These are phyloP conservation scores for Acronicta aceris DNA, from an alignment of 2,888 invertebrate genomes.

Conservation along the genomic window DNA sequence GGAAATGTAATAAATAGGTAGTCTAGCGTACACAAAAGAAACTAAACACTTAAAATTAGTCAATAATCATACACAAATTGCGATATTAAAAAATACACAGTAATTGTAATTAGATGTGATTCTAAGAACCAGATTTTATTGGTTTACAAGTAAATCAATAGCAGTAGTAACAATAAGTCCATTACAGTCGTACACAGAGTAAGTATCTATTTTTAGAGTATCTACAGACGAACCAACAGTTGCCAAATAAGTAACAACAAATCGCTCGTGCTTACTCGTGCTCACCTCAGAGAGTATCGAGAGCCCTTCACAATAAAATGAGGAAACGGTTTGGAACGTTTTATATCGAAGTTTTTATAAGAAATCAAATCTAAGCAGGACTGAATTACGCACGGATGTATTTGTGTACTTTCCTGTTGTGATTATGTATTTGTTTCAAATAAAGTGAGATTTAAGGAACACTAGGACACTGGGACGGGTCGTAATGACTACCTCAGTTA, in stretches of 20 bases:
- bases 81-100: no score
- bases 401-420: no score
- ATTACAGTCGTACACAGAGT: slow-evolving; percentile 2
- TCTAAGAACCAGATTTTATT: no score
- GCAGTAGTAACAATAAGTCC: slow-evolving; percentile 17
- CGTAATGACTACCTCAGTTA: no score
- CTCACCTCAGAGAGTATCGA: slow-evolving; percentile 23
- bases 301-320: slow-evolving; percentile 35
- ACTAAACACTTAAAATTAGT: no score
- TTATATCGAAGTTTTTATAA: slow-evolving; percentile 13
- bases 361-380: neutral
- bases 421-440: no score
- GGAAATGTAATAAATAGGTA: no score
- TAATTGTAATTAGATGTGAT: no score
- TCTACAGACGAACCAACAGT: slow-evolving; percentile 14
- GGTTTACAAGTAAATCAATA: neutral
- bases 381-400: neutral
- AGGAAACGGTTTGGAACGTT: slow-evolving; percentile 28
- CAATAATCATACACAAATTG: no score
- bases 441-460: no score
- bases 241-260: slow-evolving; percentile 29
- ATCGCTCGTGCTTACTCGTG: slow-evolving; percentile 29
- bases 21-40: no score
- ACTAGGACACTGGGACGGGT: no score
- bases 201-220: slow-evolving; percentile 31